Base-by-base conservation (phyloP, 2,888 invertebrate genomes). In the Amorpha juglandis region DNA sequence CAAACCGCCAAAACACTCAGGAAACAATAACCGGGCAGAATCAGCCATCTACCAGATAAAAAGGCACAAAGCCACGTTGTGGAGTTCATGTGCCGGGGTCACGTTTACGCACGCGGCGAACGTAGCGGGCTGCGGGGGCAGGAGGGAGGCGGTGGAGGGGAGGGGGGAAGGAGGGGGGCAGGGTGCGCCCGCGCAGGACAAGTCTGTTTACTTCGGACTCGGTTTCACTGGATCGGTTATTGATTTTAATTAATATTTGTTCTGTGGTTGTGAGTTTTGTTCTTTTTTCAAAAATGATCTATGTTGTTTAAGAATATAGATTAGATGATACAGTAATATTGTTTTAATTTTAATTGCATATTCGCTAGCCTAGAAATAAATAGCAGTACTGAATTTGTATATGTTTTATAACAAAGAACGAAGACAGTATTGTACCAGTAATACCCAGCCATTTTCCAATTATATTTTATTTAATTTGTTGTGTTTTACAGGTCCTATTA, bases 21-120 rank as follows among this genome's bases (percentile, higher is more conserved):
- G 33, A 63, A 48, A 63, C 63, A 63, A 33, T 47, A 47, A 21
- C n/a, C 27, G 62, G 52, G 52, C 58, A 58, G 38, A 63, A 48
- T 50, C 47, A 63, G 38, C 71, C 69, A 72, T 71, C 67, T 73
- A 63, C 63, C 69, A 77, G 73, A 80, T 74, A 70, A 77, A 79
- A 81, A 78, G 76, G 76, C 75, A 74, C 76, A 76, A 78, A 79
- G 75, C 78, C 77, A 78, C 76, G 77, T 78, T 78, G 78, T 79
- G 70, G 86, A 92, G 92, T 92, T 92, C 92, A 92, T 80, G 71
- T 71, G 74, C 70, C 76, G 90, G 87, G 92, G 91, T 92, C 91
- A 91, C 88, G 88, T 91, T 92, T 92, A 92, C 92, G 92, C 92
- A 89, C 91, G 87, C 87, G 86, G 85, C 80, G 74, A 83, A 80